Base-by-base conservation (phyloP, 2,797 vertebrate genomes). In the Macropus fuliginosus region DNA sequence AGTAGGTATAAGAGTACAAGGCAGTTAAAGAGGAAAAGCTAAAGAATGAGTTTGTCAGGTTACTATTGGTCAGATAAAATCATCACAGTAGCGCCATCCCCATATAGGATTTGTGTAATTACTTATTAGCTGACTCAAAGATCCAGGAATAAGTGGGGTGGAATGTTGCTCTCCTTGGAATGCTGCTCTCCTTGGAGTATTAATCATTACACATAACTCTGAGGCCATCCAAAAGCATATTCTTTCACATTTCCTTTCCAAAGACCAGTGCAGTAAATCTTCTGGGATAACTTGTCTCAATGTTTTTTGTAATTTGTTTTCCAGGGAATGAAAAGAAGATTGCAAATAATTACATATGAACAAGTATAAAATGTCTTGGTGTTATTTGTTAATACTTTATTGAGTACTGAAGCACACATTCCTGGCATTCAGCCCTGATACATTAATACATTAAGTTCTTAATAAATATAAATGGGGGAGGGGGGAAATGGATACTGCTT, bases 361-460 rank as follows among this genome's bases (percentile, higher is more conserved):
- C 40, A 24, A 50, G 40, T 27, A 87, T 87, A 50, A 87, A 50
- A 87, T 87, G 24, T 87, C 74, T 87, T 50, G 40, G 74, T 50
- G 40, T 46, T 87, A 87, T 27, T 50, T 87, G 40, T 56, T 66
- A 87, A 0, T 54, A 40, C 50, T 59, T 55, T 59, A 6, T 66
- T 56, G 56, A 87, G 34, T 52, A 66, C 11, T 3, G 34, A 27
- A 52, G 46, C 66, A 56, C 40, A 50, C 11, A 0, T 5, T 52
- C 21, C 59, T 74, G 40, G 40, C 74, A 8, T n/a, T 57, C 59
- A 56, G 74, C 55, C 90, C 31, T 11, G 14, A 28, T 81, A 55
- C 24, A 94, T 56, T 40, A 74, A 57, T 81, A n/a, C 62, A 52
- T 81, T 59, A 28, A 62, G 5, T 29, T 74, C 93, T 96, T 90